Conservation (phyloP, 2,113 vertebrate genomes). For the Caloenas nicobarica region DNA sequence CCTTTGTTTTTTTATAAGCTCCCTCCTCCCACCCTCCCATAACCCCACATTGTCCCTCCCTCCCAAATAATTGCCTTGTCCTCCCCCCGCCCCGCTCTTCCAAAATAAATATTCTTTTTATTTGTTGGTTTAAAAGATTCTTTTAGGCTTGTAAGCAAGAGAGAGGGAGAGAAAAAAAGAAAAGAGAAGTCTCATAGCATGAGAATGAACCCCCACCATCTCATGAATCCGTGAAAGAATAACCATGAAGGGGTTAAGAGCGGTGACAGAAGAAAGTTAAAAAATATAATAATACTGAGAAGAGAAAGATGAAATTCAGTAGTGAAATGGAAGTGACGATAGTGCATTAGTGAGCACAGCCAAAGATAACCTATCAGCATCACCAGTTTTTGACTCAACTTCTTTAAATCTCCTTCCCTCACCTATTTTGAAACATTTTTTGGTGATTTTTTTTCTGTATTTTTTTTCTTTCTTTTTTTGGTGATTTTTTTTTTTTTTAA, state of each 20-base stretch:
- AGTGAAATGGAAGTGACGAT: conserved; percentile 36
- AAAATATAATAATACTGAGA: neutral
- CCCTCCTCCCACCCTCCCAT: neutral
- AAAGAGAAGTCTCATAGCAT: conserved; percentile 11
- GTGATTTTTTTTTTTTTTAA: neutral
- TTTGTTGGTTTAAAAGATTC: conserved; percentile 68
- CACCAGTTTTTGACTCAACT: conserved; percentile 18
- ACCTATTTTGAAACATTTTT: neutral
- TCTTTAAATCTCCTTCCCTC: neutral
- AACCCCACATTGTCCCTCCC: neutral
- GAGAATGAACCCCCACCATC: conserved; percentile 11
- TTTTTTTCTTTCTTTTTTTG: neutral
- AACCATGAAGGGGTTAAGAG: conserved; percentile 11
- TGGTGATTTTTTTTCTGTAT: neutral
- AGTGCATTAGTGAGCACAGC: conserved; percentile 38
- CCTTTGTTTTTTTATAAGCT: conserved; percentile 35
- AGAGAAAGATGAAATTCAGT: conserved; percentile 18
- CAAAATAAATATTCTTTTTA: conserved; percentile 68
- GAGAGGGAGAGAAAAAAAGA: conserved; percentile 49
- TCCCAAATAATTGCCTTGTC: conserved; percentile 24
- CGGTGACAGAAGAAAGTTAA: neutral
- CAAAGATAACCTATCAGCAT: conserved; percentile 12
- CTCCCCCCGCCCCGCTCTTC: conserved; percentile 48
- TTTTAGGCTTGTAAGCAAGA: conserved; percentile 59
- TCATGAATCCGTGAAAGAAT: conserved; percentile 2